phyloP scores from a whole-genome alignment of 2,113 vertebrate genomes.

The Ammodytes dubius region DNA sequence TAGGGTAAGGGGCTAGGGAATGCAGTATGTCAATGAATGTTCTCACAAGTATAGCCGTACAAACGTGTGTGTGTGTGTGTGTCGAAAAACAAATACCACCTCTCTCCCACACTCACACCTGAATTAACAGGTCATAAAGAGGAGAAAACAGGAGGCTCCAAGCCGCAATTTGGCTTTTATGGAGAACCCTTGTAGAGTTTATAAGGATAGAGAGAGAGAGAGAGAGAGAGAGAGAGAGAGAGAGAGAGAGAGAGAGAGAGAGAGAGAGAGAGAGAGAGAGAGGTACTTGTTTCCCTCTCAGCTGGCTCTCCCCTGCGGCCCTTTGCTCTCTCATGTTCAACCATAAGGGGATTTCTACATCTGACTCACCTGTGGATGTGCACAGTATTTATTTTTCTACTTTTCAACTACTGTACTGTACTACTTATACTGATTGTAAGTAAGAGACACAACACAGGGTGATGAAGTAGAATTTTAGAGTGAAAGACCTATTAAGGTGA shows the following conservation, averaged over 20 bases:
- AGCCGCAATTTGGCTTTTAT: conserved; percentile 70
- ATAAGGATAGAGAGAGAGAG: conserved; percentile 43
- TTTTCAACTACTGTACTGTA: conserved; percentile 17
- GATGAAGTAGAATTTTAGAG: conserved; percentile 1
- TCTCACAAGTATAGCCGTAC: too few relatives aligned
- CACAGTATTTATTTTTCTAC: neutral
- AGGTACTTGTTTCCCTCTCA: conserved; percentile 43
- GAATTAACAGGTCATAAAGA: conserved; percentile 70
- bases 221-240: too few relatives aligned
- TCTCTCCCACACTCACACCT: conserved; percentile 56
- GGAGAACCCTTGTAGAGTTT: conserved; percentile 71
- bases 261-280: neutral
- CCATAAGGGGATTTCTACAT: conserved; percentile 58
- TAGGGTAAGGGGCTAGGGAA: too few relatives aligned
- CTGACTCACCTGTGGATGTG: conserved; percentile 59
- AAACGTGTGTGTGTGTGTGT: too few relatives aligned
- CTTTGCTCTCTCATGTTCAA: conserved; percentile 56
- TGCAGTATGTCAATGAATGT: too few relatives aligned
- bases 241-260: neutral
- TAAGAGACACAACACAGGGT: conserved; percentile 20
- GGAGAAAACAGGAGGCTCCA: conserved; percentile 58
- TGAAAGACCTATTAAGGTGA: conserved; percentile 4
- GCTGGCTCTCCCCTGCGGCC: conserved; percentile 27
- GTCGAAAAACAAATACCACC: conserved; percentile 30
- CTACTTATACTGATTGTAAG: neutral